Evolutionary conservation across 2,113 vertebrate species (phyloP), one percentile per base, ranked within the genome.

Genomic region (Oceanodroma tethys): DNA sequence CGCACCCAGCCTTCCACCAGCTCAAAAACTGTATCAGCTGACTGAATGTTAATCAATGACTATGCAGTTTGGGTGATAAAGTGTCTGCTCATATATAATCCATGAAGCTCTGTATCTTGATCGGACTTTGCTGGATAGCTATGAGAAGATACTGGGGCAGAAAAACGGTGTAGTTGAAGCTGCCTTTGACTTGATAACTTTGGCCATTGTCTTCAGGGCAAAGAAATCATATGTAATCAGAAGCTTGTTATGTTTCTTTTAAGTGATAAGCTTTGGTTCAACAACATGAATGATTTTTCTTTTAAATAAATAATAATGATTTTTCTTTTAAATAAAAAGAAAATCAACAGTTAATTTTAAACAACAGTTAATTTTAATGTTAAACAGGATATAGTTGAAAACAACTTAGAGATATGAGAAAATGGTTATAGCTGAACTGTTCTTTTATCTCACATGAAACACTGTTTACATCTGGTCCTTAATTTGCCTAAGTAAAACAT

Each of bases 11-110:
- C 27, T 86, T 48, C 45, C 50, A 30, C 45, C 45, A 71, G 23
- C 76, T 93, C 68, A 63, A 48, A 67, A 56, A 6, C 17, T 0
- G 0, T 63, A 47, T 86, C 82, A 66, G 82, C 84, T 93, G 90
- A 52, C 87, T 93, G 90, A 96, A 81, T 71, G 50, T 82, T 93
- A 94, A 94, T 93, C 86, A 96, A 93, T 93, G 92, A 95, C 95
- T 94, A n/a, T 93, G 95, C 84, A 95, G 81, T 93, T 94, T 88
- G 85, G 17, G 59, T 18, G 63, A 83, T 94, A 80, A 78, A 91
- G 81, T 93, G 50, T 80, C 81, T 66, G 78, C 55, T 90, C 45
- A 50, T 96, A n/a, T 52, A 83, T 93, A 95, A 96, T 90, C 63
- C 93, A 96, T 25, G 2, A 58, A 60, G 47, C 85, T 95, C 70